Percentiles rank a stretch among this genome's conserved stretches.
phyloP scores from a whole-genome alignment of 2,888 invertebrate genomes.

The Netelia fuscicornis region DNA sequence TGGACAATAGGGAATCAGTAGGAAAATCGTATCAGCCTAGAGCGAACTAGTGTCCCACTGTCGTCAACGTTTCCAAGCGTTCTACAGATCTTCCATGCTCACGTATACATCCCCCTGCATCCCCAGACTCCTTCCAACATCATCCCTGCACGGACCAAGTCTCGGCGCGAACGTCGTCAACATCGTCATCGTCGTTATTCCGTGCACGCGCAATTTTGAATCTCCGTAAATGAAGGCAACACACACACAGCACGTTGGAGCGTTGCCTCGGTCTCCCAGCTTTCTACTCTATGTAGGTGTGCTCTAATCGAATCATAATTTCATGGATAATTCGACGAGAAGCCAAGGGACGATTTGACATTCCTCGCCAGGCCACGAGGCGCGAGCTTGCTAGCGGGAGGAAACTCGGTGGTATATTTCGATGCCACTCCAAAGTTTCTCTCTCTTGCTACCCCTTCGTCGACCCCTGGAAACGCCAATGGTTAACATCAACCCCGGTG shows the following conservation, averaged over 20 bases:
- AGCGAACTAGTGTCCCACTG: too few relatives aligned
- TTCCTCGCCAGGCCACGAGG: slow-evolving; percentile 68
- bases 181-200: slow-evolving; percentile 69
- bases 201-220: slow-evolving; percentile 77
- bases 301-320: slow-evolving; percentile 79
- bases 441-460: too few relatives aligned
- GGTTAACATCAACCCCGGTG: neutral
- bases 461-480: slow-evolving; percentile 2
- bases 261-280: slow-evolving; percentile 7
- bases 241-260: slow-evolving; percentile 4
- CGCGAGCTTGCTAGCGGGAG: neutral
- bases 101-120: neutral
- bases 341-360: slow-evolving; percentile 76
- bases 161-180: neutral
- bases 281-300: neutral
- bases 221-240: slow-evolving; percentile 72
- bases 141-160: slow-evolving; percentile 1
- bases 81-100: slow-evolving; percentile 23
- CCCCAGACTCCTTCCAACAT: too few relatives aligned
- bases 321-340: slow-evolving; percentile 76
- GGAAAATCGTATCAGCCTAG: slow-evolving; percentile 25
- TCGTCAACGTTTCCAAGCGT: neutral
- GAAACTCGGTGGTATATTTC: neutral
- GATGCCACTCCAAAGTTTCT: neutral
- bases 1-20: slow-evolving; percentile 31